Base-by-base conservation (phyloP, 1,140 invertebrate species). In the Drosophila suzukii region DNA sequence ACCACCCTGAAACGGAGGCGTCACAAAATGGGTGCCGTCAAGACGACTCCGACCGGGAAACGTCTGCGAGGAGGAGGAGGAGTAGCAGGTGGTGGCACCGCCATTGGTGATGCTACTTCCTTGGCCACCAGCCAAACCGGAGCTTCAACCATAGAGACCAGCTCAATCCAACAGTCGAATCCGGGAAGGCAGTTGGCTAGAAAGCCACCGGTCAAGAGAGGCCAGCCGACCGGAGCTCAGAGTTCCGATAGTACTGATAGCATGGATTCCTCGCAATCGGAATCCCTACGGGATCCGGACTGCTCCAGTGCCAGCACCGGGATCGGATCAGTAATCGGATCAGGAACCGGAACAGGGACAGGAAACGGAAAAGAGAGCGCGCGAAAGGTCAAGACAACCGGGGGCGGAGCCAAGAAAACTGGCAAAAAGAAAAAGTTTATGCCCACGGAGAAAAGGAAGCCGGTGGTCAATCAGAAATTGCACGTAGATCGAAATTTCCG, bases 401-500 rank as follows among this genome's bases (percentile, higher is more conserved):
- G 8, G 15, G 15, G 4, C 10, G 15, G 39, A 5, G 0, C 2
- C 20, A 3, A 65, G 15, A 86, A 79, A 38, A n/a, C 66, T 2
- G 39, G 12, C 12, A 85, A 81, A 6, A 90, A 78, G 30, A 81
- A 63, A 17, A 84, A 81, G 27, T 61, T 20, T 12, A 76, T 80
- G 84, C 65, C 65, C 6, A 80, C 50, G 6, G 80, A 88, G 24
- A 88, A 65, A 41, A 38, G 34, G 24, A 90, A 84, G 30, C 4
- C 46, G 1, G 17, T 38, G 12, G 17, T 46, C 4, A 66, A 58
- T 27, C 55, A 66, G 3, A 89, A 81, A 32, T 51, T 73, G 30
- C 81, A 74, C 3, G 65, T 91, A 8, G 71, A 90, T 57, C 75
- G 90, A 15, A 90, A 80, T 15, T 78, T 91, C n/a, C 73, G 90